Conservation (phyloP, 2,113 vertebrate species). For the Psammodynastes pulverulentus region DNA sequence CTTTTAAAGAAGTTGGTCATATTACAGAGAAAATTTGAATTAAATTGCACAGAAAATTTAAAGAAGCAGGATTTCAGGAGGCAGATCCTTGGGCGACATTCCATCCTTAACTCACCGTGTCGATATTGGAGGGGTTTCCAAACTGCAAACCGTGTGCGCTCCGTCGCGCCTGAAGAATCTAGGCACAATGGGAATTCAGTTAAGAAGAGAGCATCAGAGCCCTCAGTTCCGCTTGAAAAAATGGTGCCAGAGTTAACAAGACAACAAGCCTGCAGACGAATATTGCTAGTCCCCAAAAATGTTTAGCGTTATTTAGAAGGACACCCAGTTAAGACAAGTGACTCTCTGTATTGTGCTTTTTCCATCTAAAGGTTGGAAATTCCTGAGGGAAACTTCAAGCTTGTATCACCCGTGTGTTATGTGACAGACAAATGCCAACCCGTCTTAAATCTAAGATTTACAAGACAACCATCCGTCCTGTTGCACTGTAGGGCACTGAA, state of each 20-base stretch:
- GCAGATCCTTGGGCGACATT: conserved; percentile 44
- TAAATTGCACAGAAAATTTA: not conserved
- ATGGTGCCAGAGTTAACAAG: not conserved
- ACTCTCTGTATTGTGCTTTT: not conserved
- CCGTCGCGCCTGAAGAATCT: conserved; percentile 69
- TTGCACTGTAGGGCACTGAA: no score
- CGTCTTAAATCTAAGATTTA: no score
- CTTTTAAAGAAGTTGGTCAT: not conserved
- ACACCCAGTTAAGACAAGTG: not conserved
- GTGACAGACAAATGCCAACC: no score
- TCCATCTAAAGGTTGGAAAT: not conserved
- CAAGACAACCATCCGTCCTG: no score
- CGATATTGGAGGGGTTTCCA: conserved; percentile 69
- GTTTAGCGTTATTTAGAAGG: not conserved
- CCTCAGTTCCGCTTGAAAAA: conserved; percentile 24
- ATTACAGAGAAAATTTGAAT: not conserved
- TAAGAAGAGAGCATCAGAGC: conserved; percentile 52
- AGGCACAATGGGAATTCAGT: conserved; percentile 51
- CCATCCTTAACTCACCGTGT: conserved; percentile 65
- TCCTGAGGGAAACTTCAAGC: not conserved
- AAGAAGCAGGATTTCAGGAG: conserved; percentile 24
- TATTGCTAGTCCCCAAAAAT: conserved; percentile 14
- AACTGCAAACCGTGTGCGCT: conserved; percentile 68
- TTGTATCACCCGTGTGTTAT: no score
- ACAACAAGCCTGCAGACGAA: not conserved